A percentile compares a stretch with the other conserved stretches of the same genome.
phyloP scores from a whole-genome alignment of 2,888 invertebrate species.

The Tolmerus cingulatus region DNA sequence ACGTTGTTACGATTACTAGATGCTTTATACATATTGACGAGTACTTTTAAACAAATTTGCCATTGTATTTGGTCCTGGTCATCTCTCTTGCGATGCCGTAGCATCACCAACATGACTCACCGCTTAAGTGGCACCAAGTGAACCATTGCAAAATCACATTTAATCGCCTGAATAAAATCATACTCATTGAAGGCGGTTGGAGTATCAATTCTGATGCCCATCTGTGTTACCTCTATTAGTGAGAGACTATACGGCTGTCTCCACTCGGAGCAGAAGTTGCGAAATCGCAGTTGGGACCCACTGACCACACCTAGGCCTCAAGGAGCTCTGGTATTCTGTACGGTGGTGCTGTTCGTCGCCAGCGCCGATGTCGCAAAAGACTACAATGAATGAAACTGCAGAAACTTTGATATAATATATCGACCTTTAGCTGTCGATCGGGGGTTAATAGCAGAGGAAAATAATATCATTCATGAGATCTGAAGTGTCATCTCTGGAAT shows the following conservation, averaged over 20 bases:
- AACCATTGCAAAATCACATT: slow-evolving; percentile 28
- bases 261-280: slow-evolving; percentile 26
- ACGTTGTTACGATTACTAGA: neutral
- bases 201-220: slow-evolving; percentile 51
- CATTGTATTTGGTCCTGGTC: neutral
- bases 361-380: neutral
- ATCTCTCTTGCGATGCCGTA: neutral
- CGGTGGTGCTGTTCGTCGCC: neutral
- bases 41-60: neutral
- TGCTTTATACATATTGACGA: neutral
- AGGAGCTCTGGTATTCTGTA: neutral
- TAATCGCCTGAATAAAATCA: slow-evolving; percentile 31
- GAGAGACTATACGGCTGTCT: slow-evolving; percentile 8
- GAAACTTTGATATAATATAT: neutral
- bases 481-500: slow-evolving; percentile 2
- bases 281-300: slow-evolving; percentile 18
- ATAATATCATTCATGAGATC: slow-evolving; percentile 16
- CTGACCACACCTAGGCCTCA: slow-evolving; percentile 41
- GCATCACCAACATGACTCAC: neutral
- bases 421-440: slow-evolving; percentile 30
- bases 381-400: neutral
- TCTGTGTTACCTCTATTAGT: slow-evolving; percentile 32
- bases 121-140: neutral
- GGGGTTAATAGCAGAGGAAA: slow-evolving; percentile 5
- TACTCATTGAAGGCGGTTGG: slow-evolving; percentile 50